phyloP scores from a whole-genome alignment of 2,888 invertebrate genomes.

The Steinernema carpocapsae region DNA sequence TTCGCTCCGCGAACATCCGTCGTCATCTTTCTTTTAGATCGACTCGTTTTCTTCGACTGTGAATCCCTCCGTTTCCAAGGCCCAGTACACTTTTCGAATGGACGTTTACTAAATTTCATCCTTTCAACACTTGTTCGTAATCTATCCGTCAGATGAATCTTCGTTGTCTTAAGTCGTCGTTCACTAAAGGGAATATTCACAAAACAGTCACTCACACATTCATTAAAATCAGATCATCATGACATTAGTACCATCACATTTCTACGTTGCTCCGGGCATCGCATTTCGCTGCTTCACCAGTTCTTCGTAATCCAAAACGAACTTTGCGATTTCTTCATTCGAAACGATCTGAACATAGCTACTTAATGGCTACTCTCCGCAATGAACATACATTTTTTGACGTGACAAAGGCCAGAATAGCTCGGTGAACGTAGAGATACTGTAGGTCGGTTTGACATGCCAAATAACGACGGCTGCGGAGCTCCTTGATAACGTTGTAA shows the following conservation, averaged over 20 bases:
- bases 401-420: constrained; percentile 49
- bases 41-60: background rate
- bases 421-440: constrained; percentile 60
- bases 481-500: constrained; percentile 49
- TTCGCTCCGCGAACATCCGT: no score
- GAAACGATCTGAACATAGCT: background rate
- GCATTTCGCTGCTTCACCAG: background rate
- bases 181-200: no score
- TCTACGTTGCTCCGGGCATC: no score
- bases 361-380: background rate
- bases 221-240: no score
- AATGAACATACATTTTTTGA: constrained; percentile 40
- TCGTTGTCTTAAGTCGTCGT: no score
- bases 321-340: background rate
- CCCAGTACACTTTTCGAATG: no score
- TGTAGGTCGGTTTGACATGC: constrained; percentile 60
- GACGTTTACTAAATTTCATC: no score
- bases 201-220: no score
- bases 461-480: constrained; percentile 54
- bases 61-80: no score
- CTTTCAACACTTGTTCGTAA: no score
- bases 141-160: no score
- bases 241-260: no score
- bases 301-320: background rate
- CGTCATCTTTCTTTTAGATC: background rate